Evolutionary conservation across 2,797 vertebrate species (phyloP).

Genomic region (Tapirus indicus): DNA sequence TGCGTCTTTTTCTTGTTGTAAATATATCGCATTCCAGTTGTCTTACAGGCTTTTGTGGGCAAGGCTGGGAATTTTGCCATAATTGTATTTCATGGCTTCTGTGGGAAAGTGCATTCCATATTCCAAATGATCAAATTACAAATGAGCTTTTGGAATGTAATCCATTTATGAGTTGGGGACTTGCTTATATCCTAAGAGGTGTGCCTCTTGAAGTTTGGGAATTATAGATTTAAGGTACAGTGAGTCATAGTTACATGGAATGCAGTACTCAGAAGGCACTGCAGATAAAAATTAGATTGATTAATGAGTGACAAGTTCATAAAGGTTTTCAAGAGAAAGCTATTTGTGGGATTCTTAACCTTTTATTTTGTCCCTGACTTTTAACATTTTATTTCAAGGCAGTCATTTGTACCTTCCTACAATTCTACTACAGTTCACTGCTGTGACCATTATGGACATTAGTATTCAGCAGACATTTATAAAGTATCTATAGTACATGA

Average conservation of each 20-base stretch:
- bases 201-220: neutral
- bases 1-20: neutral
- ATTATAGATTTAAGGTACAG: neutral
- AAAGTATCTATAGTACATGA: neutral
- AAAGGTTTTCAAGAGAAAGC: constrained; percentile 1
- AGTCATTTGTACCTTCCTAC: constrained; percentile 17
- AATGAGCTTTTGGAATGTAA: neutral
- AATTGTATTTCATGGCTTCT: neutral
- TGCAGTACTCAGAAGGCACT: neutral
- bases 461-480: neutral
- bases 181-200: constrained; percentile 12
- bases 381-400: neutral
- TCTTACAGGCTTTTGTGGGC: neutral
- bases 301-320: neutral
- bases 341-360: neutral
- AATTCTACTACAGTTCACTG: neutral
- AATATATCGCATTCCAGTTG: neutral
- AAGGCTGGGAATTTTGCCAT: constrained; percentile 34
- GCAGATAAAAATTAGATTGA: neutral
- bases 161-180: neutral
- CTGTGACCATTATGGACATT: neutral
- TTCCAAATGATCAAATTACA: constrained; percentile 1
- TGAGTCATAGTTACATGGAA: neutral
- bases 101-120: neutral
- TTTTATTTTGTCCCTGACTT: constrained; percentile 32